Percentiles rank a stretch among this genome's conserved stretches.
These are phyloP conservation scores for Drosophila yakuba DNA, from an alignment of 1,140 invertebrate species.

Conservation along the genomic window DNA sequence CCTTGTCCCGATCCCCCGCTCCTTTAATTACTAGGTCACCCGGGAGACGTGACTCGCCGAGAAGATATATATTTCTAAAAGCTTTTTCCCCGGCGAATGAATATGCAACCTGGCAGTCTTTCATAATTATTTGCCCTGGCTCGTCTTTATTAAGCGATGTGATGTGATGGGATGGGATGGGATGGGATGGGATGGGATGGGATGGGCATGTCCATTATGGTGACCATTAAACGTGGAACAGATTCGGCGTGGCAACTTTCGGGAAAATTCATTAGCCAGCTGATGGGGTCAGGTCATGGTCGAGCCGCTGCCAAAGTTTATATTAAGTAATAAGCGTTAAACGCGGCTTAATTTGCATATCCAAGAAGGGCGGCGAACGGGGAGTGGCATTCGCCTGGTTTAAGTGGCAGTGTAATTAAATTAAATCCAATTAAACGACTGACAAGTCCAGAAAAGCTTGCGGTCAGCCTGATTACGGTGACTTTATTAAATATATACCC, in stretches of 20 bases:
- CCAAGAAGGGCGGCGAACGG: constrained; percentile 17
- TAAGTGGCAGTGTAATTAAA: constrained; percentile 70
- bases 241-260: constrained; percentile 28
- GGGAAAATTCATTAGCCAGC: constrained; percentile 33
- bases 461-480: constrained; percentile 43
- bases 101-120: constrained; percentile 28
- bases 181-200: neutral
- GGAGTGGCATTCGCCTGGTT: constrained; percentile 18
- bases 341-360: constrained; percentile 67
- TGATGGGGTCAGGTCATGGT: constrained; percentile 41
- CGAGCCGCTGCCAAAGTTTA: constrained; percentile 51
- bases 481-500: constrained; percentile 38
- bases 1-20: neutral
- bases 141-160: neutral
- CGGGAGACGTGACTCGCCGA: constrained; percentile 26
- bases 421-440: constrained; percentile 73
- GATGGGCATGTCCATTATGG: constrained; percentile 5
- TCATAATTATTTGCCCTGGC: constrained; percentile 24
- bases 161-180: neutral
- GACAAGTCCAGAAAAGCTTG: constrained; percentile 48
- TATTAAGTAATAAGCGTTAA: constrained; percentile 62
- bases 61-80: constrained; percentile 10
- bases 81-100: constrained; percentile 10
- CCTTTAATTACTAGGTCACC: constrained; percentile 14
- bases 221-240: constrained; percentile 36